Percentiles rank a stretch among this genome's conserved stretches.
Evolutionary conservation across 2,888 invertebrate species (phyloP).

Genomic region (Torymus aiolomorphi): DNA sequence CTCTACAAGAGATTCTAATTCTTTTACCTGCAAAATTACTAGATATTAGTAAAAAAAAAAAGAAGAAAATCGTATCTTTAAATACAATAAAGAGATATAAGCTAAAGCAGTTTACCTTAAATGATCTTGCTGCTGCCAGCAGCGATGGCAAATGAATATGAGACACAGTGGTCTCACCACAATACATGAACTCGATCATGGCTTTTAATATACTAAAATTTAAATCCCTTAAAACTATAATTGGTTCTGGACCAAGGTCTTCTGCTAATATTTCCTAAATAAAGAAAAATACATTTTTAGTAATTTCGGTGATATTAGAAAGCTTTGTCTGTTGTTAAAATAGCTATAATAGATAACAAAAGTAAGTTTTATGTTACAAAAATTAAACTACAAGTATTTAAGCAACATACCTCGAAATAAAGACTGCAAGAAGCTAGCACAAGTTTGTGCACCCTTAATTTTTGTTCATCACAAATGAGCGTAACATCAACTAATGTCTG

Average conservation of each 20-base stretch:
- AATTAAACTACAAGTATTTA: no score
- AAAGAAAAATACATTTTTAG: slow-evolving; percentile 31
- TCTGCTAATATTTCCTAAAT: slow-evolving; percentile 74
- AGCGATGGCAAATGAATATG: slow-evolving; percentile 83
- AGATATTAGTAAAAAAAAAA: slow-evolving; percentile 37
- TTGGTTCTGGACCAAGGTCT: slow-evolving; percentile 76
- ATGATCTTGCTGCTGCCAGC: slow-evolving; percentile 83
- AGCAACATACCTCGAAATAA: slow-evolving; percentile 81
- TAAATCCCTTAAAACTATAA: slow-evolving; percentile 80
- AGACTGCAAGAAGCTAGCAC: slow-evolving; percentile 85
- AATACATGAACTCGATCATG: slow-evolving; percentile 86
- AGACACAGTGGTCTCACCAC: slow-evolving; percentile 84
- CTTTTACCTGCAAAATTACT: slow-evolving; percentile 66
- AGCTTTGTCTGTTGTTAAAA: neutral
- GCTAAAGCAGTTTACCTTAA: slow-evolving; percentile 77
- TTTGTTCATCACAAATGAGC: slow-evolving; percentile 85
- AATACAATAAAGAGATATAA: slow-evolving; percentile 14
- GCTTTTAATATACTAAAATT: slow-evolving; percentile 84
- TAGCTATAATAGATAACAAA: slow-evolving; percentile 2
- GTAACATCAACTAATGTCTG: slow-evolving; percentile 86
- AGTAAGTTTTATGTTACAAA: neutral
- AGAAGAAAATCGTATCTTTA: neutral
- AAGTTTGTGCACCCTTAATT: slow-evolving; percentile 85
- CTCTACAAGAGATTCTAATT: slow-evolving; percentile 68
- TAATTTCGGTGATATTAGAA: neutral